A percentile compares a stretch with the other conserved stretches of the same genome.
Evolutionary conservation across 2,888 invertebrate species (phyloP).

Genomic region (Bhutanitis thaidina): DNA sequence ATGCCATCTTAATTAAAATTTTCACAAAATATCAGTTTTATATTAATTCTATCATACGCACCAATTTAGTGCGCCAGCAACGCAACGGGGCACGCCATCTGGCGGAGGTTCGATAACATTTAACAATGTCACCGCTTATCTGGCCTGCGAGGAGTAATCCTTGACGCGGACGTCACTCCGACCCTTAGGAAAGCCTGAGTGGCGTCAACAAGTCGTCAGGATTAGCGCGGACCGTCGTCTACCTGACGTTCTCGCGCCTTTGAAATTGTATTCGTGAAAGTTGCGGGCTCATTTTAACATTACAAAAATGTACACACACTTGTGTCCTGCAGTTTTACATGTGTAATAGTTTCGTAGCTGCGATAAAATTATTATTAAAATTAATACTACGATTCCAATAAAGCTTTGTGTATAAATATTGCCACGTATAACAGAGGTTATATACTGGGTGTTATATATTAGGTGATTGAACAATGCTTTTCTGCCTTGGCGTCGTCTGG

Average conservation of each 20-base stretch:
- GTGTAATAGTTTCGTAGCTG: no score
- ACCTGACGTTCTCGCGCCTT: constrained; percentile 8
- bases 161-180: constrained; percentile 24
- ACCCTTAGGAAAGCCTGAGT: constrained; percentile 19
- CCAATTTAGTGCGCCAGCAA: background rate
- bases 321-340: no score
- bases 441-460: no score
- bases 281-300: background rate
- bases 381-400: no score
- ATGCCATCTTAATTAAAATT: no score
- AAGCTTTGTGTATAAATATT: no score
- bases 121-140: constrained; percentile 30
- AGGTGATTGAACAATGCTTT: no score
- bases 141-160: constrained; percentile 25
- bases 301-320: background rate
- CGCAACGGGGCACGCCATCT: background rate
- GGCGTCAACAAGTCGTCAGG: constrained; percentile 22
- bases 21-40: no score
- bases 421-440: no score
- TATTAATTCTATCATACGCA: no score
- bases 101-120: constrained; percentile 16
- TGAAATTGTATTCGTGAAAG: background rate
- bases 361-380: no score
- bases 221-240: constrained; percentile 14
- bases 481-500: no score